Conservation (phyloP, 2,888 invertebrate genomes). For the Nemotelus pantherinus region DNA sequence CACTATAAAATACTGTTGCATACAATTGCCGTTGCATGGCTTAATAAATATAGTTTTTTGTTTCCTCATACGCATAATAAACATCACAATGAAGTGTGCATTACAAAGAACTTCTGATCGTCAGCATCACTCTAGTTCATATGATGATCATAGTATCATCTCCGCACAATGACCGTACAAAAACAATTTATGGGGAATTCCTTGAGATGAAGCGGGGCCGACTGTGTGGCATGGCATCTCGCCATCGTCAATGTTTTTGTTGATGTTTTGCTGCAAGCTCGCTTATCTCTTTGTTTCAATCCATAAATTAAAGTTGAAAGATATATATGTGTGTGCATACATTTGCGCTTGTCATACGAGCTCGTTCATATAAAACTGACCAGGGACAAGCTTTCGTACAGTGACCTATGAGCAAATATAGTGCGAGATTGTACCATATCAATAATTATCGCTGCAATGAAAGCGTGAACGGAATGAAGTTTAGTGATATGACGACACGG, state of each 20-base stretch:
- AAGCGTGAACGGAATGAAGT: background rate
- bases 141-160: background rate
- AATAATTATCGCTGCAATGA: background rate
- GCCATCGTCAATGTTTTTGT: background rate
- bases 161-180: background rate
- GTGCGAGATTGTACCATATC: background rate
- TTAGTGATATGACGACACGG: background rate
- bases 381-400: conserved; percentile 12
- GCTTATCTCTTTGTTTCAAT: conserved; percentile 13
- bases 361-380: conserved; percentile 4
- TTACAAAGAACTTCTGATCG: too few species aligned
- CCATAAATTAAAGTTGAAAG: background rate
- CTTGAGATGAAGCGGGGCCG: background rate
- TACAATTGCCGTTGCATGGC: too few species aligned
- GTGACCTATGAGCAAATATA: background rate
- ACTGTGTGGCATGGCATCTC: background rate
- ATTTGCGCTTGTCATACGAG: background rate
- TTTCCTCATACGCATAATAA: too few species aligned
- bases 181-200: background rate
- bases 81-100: too few species aligned
- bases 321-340: background rate
- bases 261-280: background rate
- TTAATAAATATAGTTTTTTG: too few species aligned
- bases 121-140: background rate
- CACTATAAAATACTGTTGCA: too few species aligned